phyloP scores from a whole-genome alignment of 2,888 invertebrate genomes.

The Oegoconia quadripuncta region DNA sequence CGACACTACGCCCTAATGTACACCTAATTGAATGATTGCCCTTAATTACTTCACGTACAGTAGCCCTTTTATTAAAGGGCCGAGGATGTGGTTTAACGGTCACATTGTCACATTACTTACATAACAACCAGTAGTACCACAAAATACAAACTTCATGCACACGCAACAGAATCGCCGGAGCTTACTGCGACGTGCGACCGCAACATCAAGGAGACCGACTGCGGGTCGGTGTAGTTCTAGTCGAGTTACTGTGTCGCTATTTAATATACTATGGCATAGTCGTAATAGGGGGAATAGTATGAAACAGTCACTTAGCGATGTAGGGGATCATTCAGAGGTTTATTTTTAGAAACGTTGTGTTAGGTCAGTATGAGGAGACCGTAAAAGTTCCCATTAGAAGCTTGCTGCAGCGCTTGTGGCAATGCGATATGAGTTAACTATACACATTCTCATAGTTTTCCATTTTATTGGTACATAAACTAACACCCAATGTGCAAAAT shows the following conservation, averaged over 20 bases:
- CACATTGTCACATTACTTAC: no score
- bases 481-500: no score
- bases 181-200: no score
- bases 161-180: no score
- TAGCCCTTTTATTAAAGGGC: constrained; percentile 41
- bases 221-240: no score
- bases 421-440: no score
- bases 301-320: background rate
- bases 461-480: background rate
- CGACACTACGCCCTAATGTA: constrained; percentile 38
- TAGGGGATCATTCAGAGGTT: background rate
- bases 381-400: background rate
- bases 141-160: no score
- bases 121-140: no score
- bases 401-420: no score
- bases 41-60: constrained; percentile 51
- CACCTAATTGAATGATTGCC: constrained; percentile 59
- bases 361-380: background rate
- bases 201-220: no score
- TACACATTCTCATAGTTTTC: background rate
- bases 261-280: no score
- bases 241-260: no score
- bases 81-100: constrained; percentile 3
- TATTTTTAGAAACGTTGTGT: constrained; percentile 2
- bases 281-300: background rate